Evolutionary conservation across 2,113 vertebrate species (phyloP).

Genomic region (Corythaeola cristata): DNA sequence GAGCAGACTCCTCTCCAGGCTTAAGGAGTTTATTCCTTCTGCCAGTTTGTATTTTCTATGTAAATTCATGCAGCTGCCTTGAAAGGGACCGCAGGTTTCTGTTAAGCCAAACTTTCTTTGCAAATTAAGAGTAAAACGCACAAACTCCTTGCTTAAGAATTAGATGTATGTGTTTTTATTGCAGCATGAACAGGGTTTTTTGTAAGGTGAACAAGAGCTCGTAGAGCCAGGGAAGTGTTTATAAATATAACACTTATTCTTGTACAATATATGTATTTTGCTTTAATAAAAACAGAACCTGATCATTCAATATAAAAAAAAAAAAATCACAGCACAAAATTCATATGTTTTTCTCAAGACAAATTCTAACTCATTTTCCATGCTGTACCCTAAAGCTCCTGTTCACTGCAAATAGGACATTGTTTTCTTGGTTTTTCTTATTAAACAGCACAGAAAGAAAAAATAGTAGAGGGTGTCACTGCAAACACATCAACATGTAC

Average conservation of each 20-base stretch:
- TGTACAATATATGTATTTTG: slow-evolving; percentile 4
- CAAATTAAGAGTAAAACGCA: slow-evolving; percentile 5
- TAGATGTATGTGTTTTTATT: slow-evolving; percentile 18
- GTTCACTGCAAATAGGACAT: slow-evolving; percentile 29
- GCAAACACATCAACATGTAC: slow-evolving; percentile 55
- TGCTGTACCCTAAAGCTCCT: neutral
- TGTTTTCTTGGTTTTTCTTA: slow-evolving; percentile 22
- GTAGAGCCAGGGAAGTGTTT: neutral
- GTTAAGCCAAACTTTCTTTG: slow-evolving; percentile 43
- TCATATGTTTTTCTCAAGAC: neutral
- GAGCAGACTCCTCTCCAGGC: neutral
- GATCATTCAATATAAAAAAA: neutral
- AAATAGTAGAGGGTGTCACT: slow-evolving; percentile 36
- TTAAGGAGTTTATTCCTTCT: neutral
- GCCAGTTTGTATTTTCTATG: slow-evolving; percentile 31
- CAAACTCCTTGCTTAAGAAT: neutral
- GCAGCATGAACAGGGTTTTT: neutral
- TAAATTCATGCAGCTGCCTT: slow-evolving; percentile 52
- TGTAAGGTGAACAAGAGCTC: neutral
- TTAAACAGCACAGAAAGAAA: neutral
- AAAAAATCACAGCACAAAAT: slow-evolving; percentile 31
- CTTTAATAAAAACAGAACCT: slow-evolving; percentile 32
- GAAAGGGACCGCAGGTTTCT: slow-evolving; percentile 45
- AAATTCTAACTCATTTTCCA: slow-evolving; percentile 36
- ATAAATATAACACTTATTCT: slow-evolving; percentile 22